These are phyloP conservation scores for Romanomermis culicivorax DNA, from an alignment of 2,888 invertebrate species.

Conservation along the genomic window DNA sequence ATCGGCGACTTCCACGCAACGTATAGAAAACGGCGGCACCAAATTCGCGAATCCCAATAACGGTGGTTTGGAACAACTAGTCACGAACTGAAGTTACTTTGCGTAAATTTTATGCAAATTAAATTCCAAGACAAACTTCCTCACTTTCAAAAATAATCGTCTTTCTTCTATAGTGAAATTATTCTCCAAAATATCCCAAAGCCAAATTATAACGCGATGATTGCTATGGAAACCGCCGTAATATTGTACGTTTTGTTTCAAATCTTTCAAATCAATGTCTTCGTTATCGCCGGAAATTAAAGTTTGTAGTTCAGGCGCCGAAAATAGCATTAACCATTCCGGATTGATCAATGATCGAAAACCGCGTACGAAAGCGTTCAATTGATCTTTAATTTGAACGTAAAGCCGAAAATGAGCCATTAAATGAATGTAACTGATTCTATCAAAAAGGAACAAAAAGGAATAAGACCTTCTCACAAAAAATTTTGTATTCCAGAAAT, in stretches of 20 bases:
- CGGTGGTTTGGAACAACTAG: conserved; percentile 85
- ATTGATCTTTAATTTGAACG: conserved; percentile 88
- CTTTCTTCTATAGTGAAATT: conserved; percentile 81
- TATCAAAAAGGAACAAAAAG: conserved; percentile 30
- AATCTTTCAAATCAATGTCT: conserved; percentile 53
- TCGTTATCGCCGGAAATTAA: conserved; percentile 86
- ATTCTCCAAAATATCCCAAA: conserved; percentile 88
- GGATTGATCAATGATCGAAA: conserved; percentile 82
- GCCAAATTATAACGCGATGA: conserved; percentile 87
- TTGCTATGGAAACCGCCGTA: conserved; percentile 98
- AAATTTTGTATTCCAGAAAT: not conserved
- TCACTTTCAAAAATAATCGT: conserved; percentile 64
- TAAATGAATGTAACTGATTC: conserved; percentile 88
- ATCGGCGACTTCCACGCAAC: conserved; percentile 96
- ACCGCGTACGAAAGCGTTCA: conserved; percentile 80
- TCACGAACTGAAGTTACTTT: conserved; percentile 29
- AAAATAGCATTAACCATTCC: conserved; percentile 81
- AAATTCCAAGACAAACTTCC: conserved; percentile 6
- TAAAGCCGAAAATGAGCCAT: conserved; percentile 98
- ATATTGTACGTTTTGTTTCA: conserved; percentile 63
- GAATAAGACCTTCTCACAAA: not conserved
- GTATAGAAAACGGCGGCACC: conserved; percentile 89
- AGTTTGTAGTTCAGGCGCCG: conserved; percentile 82
- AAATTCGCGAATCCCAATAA: conserved; percentile 81
- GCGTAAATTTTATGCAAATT: not conserved